These are phyloP conservation scores for Hiodon alosoides DNA, from an alignment of 2,113 vertebrate genomes.

Conservation along the genomic window DNA sequence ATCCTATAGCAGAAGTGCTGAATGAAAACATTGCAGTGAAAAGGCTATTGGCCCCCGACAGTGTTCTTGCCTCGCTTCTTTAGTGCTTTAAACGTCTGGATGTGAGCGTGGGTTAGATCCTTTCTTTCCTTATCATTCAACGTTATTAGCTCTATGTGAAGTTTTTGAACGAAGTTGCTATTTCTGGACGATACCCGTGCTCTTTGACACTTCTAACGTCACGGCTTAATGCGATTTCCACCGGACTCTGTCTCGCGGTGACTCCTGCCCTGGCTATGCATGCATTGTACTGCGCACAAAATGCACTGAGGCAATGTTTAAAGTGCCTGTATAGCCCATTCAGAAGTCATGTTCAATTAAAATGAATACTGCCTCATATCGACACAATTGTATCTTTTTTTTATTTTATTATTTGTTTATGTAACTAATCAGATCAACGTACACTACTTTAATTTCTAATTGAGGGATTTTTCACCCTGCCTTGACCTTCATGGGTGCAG, in stretches of 20 bases:
- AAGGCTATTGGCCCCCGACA: not conserved
- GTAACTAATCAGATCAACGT: too few species aligned
- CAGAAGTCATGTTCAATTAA: too few species aligned
- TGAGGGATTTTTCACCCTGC: too few species aligned
- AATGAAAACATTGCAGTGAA: too few species aligned
- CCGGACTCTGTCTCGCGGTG: not conserved
- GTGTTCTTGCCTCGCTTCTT: not conserved
- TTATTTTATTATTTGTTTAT: not conserved
- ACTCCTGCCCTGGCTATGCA: not conserved
- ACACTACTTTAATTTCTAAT: too few species aligned
- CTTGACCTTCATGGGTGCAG: too few species aligned
- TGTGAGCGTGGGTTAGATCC: too few species aligned
- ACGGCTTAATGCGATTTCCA: conserved; percentile 7
- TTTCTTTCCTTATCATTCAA: not conserved
- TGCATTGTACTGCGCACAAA: not conserved
- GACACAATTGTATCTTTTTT: not conserved
- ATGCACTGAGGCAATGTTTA: not conserved
- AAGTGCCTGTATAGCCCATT: too few species aligned
- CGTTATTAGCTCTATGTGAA: not conserved
- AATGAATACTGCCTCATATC: too few species aligned
- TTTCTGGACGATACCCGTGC: not conserved
- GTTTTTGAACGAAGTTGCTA: not conserved
- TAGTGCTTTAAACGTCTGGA: too few species aligned
- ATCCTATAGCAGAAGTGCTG: too few species aligned
- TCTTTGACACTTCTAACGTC: not conserved